These are phyloP conservation scores for Redunca redunca DNA, from an alignment of 2,113 vertebrate species.

Conservation along the genomic window DNA sequence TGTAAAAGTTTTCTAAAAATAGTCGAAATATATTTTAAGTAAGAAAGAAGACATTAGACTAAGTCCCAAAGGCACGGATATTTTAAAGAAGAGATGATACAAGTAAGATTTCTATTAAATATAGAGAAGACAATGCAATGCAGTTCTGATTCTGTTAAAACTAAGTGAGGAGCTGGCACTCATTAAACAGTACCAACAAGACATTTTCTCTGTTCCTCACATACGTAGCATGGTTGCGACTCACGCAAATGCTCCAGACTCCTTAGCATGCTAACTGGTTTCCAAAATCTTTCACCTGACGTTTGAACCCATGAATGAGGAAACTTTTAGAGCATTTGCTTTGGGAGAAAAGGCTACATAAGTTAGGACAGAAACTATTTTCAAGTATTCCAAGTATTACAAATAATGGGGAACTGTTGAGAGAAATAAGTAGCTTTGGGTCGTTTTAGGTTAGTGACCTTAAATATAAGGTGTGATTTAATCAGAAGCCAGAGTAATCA, in stretches of 20 bases:
- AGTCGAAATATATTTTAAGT: not conserved
- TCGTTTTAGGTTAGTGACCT: constrained; percentile 72
- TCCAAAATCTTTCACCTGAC: constrained; percentile 57
- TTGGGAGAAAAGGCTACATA: constrained; percentile 57
- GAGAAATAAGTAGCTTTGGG: constrained; percentile 55
- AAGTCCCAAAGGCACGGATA: not conserved
- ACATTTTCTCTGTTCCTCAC: constrained; percentile 41
- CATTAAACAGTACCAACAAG: not conserved
- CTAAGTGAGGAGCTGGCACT: constrained; percentile 8
- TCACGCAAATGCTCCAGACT: constrained; percentile 40
- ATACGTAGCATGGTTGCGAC: constrained; percentile 13
- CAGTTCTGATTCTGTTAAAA: not conserved
- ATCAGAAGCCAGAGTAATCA: constrained; percentile 66
- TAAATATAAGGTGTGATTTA: constrained; percentile 62
- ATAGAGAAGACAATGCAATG: not conserved
- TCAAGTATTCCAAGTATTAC: constrained; percentile 54
- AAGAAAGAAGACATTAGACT: constrained; percentile 13
- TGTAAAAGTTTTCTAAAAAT: constrained; percentile 4
- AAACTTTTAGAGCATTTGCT: constrained; percentile 57
- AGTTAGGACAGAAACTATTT: constrained; percentile 54
- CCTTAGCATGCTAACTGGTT: constrained; percentile 50
- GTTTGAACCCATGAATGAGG: constrained; percentile 19
- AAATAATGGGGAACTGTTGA: constrained; percentile 40
- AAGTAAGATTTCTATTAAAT: constrained; percentile 23
- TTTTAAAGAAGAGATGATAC: constrained; percentile 27